A percentile compares a stretch with the other conserved stretches of the same genome.
These are phyloP conservation scores for Thymelicus sylvestris DNA, from an alignment of 2,888 invertebrate species.

Conservation along the genomic window DNA sequence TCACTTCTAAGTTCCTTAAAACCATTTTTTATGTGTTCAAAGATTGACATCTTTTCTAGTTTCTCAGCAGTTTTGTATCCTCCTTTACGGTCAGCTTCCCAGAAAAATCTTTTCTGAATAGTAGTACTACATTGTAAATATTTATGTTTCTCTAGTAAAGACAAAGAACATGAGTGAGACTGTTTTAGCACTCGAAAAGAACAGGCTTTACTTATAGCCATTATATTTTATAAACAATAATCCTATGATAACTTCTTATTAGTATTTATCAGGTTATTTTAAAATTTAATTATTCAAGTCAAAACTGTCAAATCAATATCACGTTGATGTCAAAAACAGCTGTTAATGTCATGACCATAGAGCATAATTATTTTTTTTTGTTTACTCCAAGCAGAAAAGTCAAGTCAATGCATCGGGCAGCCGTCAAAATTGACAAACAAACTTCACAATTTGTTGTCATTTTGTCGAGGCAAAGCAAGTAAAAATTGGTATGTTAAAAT, in stretches of 20 bases:
- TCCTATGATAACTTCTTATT: too few relatives aligned
- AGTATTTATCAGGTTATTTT: not conserved
- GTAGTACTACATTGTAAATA: slow-evolving; percentile 1
- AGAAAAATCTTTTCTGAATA: slow-evolving; percentile 65
- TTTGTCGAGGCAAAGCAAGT: not conserved
- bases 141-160: slow-evolving; percentile 11
- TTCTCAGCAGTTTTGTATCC: slow-evolving; percentile 79
- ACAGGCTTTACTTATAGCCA: slow-evolving; percentile 21
- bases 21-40: slow-evolving; percentile 86
- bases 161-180: slow-evolving; percentile 3
- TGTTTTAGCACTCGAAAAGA: not conserved
- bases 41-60: slow-evolving; percentile 65
- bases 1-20: slow-evolving; percentile 88
- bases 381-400: too few relatives aligned
- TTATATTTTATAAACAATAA: not conserved
- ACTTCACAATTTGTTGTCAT: not conserved
- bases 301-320: too few relatives aligned
- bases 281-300: not conserved
- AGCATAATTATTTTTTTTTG: too few relatives aligned
- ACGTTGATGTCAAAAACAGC: too few relatives aligned
- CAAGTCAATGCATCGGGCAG: too few relatives aligned
- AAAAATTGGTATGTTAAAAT: not conserved
- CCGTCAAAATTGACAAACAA: too few relatives aligned
- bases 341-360: too few relatives aligned
- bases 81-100: slow-evolving; percentile 85